Conservation (phyloP, 2,888 invertebrate genomes). For the Andrena praecox region DNA sequence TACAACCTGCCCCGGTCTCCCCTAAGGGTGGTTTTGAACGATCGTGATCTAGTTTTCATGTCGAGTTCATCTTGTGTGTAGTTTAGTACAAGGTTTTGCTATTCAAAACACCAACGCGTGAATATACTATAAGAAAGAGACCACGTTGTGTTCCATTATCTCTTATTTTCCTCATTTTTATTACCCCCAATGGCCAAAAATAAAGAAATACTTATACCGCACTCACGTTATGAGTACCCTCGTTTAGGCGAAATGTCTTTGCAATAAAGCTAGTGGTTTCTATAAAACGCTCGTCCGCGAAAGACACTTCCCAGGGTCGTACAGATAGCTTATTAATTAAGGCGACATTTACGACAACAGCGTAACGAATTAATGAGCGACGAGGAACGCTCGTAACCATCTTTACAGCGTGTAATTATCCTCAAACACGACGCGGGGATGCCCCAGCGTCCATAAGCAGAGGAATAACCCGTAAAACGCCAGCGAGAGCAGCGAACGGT, state of each 20-base stretch:
- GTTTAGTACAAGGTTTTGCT: too few species aligned
- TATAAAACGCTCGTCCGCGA: constrained; percentile 7
- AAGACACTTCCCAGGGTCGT: neutral
- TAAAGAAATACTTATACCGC: neutral
- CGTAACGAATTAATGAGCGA: constrained; percentile 42
- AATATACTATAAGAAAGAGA: too few species aligned
- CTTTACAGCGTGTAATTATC: constrained; percentile 42
- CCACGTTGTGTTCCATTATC: neutral
- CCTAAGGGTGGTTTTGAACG: too few species aligned
- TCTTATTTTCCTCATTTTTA: neutral
- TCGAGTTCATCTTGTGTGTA: too few species aligned
- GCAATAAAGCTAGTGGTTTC: neutral
- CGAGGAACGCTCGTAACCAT: constrained; percentile 24
- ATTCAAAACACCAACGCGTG: too few species aligned
- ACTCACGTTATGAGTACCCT: neutral
- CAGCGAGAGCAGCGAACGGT: neutral
- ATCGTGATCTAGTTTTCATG: too few species aligned
- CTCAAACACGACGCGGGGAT: constrained; percentile 2
- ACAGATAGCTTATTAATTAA: constrained; percentile 48
- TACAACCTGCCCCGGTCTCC: too few species aligned
- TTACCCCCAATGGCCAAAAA: neutral
- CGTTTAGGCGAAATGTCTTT: neutral
- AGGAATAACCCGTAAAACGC: neutral
- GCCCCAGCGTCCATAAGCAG: neutral
- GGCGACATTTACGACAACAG: constrained; percentile 26